Base-by-base conservation (phyloP, 37 sponge, comb jelly and placozoan genomes). In the Crambe crambe region DNA sequence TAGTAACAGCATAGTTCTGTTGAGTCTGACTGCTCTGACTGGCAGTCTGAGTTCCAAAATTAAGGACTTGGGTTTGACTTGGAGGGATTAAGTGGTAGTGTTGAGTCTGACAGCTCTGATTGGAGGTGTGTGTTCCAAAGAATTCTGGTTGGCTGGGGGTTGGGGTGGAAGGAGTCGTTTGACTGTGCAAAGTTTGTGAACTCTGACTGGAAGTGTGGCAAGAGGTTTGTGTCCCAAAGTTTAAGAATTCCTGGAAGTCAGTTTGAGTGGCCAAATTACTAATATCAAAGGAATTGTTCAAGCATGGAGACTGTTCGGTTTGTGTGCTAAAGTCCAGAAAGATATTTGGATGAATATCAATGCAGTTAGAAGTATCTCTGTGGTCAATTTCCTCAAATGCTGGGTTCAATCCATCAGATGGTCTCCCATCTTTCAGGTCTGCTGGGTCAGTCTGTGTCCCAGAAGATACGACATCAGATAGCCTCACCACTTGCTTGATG, bases 171-270 rank as follows among this genome's bases (percentile, higher is more conserved):
- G n/a, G n/a, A n/a, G n/a, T n/a, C n/a, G n/a, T n/a, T n/a, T n/a
- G n/a, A n/a, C n/a, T n/a, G n/a, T 54, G 56, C 56, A 10, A 54
- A 54, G 56, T 54, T 54, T 20, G 17, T 54, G 10, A 54, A 54
- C 56, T 54, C 17, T 54, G 56, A 54, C 56, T 54, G 25, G 25
- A 61, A 23, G 30, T 61, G 30, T 61, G 42, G 37, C 30, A 26
- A 5, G 27, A 3, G 1, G 83, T 89, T 67, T 82, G 83, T 27
- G 89, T 83, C 0, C 89, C 89, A 83, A 83, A 83, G 58, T 89
- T 74, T 37, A 21, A 37, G 9, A 77, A 18, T 56, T 54, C 56
- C 44, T 6, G 18, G 56, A 32, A 17, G 42, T 39, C 58, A 4
- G 85, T 85, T 44, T 85, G 85, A 30, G 74, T 82, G 38, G 67